Base-by-base conservation (phyloP, 1,140 invertebrate species). In the Drosophila pseudoobscura region DNA sequence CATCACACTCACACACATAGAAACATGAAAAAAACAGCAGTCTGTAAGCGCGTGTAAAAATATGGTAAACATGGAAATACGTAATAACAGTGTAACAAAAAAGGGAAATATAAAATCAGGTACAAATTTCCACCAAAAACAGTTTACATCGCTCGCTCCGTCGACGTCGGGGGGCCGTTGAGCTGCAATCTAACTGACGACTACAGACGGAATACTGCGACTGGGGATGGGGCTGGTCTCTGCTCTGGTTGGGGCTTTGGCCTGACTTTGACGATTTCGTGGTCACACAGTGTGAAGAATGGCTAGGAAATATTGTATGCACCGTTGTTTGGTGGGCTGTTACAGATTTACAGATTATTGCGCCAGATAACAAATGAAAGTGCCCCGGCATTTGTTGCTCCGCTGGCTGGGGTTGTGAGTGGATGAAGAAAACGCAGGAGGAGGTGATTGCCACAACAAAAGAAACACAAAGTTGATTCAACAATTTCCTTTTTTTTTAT, bases 271-370 rank as follows among this genome's bases (percentile, higher is more conserved):
- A 88, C 75, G 84, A 89, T 88, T 87, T 88, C 64, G 83, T 88
- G 83, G 84, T 83, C 83, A 88, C 83, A 88, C 79, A 89, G 83
- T 88, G 83, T 88, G 83, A 88, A 88, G 84, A 89, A 88, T 88
- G 68, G 71, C 78, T 88, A 83, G 83, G 78, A 88, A 87, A 88
- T 88, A 82, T 76, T 83, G 83, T 79, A 78, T 88, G 82, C 78
- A 82, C 76, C 80, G 76, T 78, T 82, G 82, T 69, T 85, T 85
- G 69, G 58, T 88, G 82, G 82, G 61, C 82, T 85, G 83, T 83
- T 88, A 85, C 82, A 87, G 74, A 87, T 85, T 75, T 80, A 53
- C 31, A 69, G 80, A 83, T 75, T 71, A 65, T 63, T 76, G 66
- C 52, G 77, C 56, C 62, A 75, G 82, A 85, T 87, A 87, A 82